Evolutionary conservation across 1,140 invertebrate species (phyloP).

Genomic region (Pseudomyrmex dendroicus): DNA sequence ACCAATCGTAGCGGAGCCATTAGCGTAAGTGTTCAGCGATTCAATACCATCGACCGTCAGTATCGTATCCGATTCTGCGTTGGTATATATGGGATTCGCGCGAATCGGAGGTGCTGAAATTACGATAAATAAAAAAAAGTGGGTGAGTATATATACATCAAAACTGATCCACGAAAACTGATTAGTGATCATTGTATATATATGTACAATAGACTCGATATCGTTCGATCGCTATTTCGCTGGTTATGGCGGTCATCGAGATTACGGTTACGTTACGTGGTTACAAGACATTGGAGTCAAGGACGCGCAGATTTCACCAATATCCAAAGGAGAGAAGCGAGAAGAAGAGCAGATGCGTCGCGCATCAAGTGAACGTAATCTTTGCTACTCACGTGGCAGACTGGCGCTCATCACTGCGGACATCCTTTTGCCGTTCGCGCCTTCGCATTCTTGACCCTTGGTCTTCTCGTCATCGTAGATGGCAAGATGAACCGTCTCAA

Average conservation of each 20-base stretch:
- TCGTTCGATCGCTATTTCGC: background rate
- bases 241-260: constrained; percentile 32
- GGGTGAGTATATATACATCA: background rate
- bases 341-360: no score
- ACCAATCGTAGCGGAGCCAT: constrained; percentile 78
- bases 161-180: background rate
- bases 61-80: constrained; percentile 63
- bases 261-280: constrained; percentile 29
- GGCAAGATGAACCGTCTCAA: constrained; percentile 80
- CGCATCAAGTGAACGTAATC: constrained; percentile 6
- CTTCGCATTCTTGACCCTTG: constrained; percentile 58
- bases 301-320: constrained; percentile 54
- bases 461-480: constrained; percentile 78
- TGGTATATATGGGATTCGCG: constrained; percentile 66
- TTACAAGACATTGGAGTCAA: constrained; percentile 54
- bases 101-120: constrained; percentile 74
- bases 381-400: constrained; percentile 67
- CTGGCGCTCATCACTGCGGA: constrained; percentile 44
- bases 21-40: constrained; percentile 77
- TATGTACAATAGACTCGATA: background rate
- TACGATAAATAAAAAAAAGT: background rate
- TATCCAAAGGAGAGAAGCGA: background rate
- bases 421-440: constrained; percentile 43
- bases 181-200: background rate
- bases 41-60: constrained; percentile 70